Evolutionary conservation across 2,888 invertebrate species (phyloP).

Genomic region (Bugula neritina): DNA sequence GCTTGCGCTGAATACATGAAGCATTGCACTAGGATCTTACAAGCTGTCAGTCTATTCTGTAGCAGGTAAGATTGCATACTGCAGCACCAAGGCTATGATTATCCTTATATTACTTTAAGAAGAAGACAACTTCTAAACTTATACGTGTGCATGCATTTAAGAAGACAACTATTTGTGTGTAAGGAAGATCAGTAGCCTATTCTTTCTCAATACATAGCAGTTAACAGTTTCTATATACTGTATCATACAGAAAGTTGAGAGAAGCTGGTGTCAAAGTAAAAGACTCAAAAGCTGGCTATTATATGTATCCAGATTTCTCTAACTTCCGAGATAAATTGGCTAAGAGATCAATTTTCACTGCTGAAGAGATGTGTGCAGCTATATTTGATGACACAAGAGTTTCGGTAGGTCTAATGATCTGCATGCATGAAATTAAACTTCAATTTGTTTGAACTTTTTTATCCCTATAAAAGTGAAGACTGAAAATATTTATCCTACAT

Average conservation of each 20-base stretch:
- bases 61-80: slow-evolving; percentile 37
- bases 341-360: slow-evolving; percentile 38
- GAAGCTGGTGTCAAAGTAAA: slow-evolving; percentile 42
- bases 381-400: slow-evolving; percentile 46
- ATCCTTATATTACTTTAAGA: too few relatives aligned
- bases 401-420: slow-evolving; percentile 41
- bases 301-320: slow-evolving; percentile 50
- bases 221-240: too few relatives aligned
- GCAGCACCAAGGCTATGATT: too few relatives aligned
- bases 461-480: too few relatives aligned
- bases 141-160: too few relatives aligned
- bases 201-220: too few relatives aligned
- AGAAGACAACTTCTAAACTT: too few relatives aligned
- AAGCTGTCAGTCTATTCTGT: slow-evolving; percentile 37
- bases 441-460: too few relatives aligned
- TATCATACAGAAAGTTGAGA: slow-evolving; percentile 39
- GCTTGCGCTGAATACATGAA: slow-evolving; percentile 41
- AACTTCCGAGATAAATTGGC: slow-evolving; percentile 35
- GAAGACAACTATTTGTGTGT: too few relatives aligned
- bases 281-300: slow-evolving; percentile 43
- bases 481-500: too few relatives aligned
- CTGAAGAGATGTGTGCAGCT: slow-evolving; percentile 43
- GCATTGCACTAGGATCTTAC: slow-evolving; percentile 44
- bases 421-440: too few relatives aligned
- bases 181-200: too few relatives aligned